Conservation (phyloP, 1,140 invertebrate species). For the Cyrtorhinus lividipennis region DNA sequence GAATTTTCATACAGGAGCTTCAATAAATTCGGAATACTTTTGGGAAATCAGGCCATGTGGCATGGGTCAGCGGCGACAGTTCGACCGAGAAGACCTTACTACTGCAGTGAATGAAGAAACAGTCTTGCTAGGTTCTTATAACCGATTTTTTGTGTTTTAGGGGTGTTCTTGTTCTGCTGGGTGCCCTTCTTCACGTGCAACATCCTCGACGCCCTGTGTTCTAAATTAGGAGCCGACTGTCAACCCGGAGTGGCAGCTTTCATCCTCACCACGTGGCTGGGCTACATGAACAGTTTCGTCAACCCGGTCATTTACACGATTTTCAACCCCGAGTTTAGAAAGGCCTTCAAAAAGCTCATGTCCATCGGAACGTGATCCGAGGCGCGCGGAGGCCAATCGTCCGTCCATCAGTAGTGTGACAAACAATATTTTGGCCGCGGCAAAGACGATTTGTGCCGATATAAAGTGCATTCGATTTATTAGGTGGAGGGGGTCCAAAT, state of each 20-base stretch:
- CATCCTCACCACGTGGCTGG: constrained; percentile 93
- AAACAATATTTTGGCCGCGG: not conserved
- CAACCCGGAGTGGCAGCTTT: constrained; percentile 78
- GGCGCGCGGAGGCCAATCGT: not conserved
- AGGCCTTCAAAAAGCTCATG: constrained; percentile 94
- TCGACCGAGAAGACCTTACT: too few relatives aligned
- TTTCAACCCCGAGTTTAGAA: constrained; percentile 97
- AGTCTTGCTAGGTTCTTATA: too few relatives aligned
- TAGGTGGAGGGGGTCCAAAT: not conserved
- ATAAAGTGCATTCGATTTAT: not conserved
- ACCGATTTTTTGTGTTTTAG: too few relatives aligned
- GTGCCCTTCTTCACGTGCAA: constrained; percentile 97
- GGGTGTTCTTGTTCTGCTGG: constrained; percentile 96
- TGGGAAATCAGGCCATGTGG: too few relatives aligned
- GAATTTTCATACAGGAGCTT: too few relatives aligned
- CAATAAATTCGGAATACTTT: too few relatives aligned
- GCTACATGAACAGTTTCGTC: constrained; percentile 96
- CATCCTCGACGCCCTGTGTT: constrained; percentile 90
- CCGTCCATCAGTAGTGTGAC: not conserved
- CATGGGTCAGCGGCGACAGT: too few relatives aligned
- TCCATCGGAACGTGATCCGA: constrained; percentile 29
- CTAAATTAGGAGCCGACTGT: constrained; percentile 64
- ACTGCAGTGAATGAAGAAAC: too few relatives aligned
- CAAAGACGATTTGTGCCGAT: not conserved
- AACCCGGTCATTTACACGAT: constrained; percentile 99